These are phyloP conservation scores for Malurus leucopterus DNA, from an alignment of 2,797 vertebrate genomes.

Conservation along the genomic window DNA sequence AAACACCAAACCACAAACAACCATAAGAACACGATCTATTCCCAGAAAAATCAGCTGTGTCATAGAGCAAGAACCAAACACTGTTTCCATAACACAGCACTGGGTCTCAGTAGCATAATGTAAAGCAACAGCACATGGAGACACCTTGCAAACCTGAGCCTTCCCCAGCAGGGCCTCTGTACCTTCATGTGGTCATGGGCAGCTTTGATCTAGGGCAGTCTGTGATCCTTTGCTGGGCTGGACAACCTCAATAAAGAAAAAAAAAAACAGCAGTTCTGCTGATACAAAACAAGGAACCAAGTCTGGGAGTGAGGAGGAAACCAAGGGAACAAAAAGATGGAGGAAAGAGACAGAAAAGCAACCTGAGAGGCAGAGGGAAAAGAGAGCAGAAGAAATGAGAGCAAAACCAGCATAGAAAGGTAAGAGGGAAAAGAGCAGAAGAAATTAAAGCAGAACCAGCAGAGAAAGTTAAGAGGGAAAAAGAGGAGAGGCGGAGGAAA, in stretches of 20 bases:
- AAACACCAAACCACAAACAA: background rate
- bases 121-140: background rate
- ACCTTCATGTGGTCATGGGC: background rate
- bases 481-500: background rate
- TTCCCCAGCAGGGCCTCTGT: background rate
- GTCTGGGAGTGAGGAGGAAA: background rate
- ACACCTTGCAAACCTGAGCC: background rate
- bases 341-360: background rate
- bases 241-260: background rate
- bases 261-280: rapidly evolving
- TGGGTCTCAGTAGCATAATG: background rate
- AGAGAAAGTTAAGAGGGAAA: background rate
- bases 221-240: background rate
- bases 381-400: background rate
- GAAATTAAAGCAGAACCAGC: background rate
- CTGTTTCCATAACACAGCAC: background rate
- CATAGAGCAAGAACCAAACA: background rate
- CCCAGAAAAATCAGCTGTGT: background rate
- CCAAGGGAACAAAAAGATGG: background rate
- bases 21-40: background rate
- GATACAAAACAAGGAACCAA: background rate
- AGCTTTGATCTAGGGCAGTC: background rate
- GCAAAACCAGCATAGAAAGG: no score
- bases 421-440: background rate
- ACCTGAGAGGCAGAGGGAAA: background rate